Evolutionary conservation across 2,888 invertebrate species (phyloP).

Genomic region (Drosophila melanosoma): DNA sequence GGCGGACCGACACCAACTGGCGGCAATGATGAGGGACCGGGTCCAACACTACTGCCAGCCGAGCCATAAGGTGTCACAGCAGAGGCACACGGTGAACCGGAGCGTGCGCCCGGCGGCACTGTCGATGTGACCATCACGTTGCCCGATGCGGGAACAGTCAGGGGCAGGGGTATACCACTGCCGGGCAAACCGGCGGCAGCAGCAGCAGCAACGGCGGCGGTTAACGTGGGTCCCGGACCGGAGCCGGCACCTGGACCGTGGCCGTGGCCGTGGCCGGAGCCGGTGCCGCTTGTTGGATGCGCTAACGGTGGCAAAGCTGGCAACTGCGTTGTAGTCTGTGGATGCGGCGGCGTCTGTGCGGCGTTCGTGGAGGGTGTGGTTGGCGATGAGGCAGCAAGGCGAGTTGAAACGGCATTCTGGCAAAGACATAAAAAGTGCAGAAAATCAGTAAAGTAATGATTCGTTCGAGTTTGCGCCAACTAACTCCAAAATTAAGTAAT

Average conservation of each 20-base stretch:
- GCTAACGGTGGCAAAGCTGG: slow-evolving; percentile 66
- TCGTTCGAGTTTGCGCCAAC: background rate
- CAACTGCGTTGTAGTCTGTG: slow-evolving; percentile 64
- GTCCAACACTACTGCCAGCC: slow-evolving; percentile 60
- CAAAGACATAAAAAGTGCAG: slow-evolving; percentile 26
- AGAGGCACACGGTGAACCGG: slow-evolving; percentile 86
- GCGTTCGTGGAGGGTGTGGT: slow-evolving; percentile 84
- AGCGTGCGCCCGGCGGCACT: slow-evolving; percentile 86
- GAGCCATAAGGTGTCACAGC: slow-evolving; percentile 85
- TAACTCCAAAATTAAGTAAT: background rate
- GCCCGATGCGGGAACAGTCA: slow-evolving; percentile 38
- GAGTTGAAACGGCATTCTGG: slow-evolving; percentile 88
- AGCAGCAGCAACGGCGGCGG: slow-evolving; percentile 77
- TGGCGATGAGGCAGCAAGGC: slow-evolving; percentile 89
- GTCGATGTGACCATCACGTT: slow-evolving; percentile 85
- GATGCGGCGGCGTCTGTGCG: slow-evolving; percentile 86
- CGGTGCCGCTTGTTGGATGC: slow-evolving; percentile 64
- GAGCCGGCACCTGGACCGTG: slow-evolving; percentile 26
- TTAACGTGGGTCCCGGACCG: slow-evolving; percentile 58
- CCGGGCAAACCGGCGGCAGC: slow-evolving; percentile 65
- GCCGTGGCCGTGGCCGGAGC: slow-evolving; percentile 31
- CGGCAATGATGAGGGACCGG: slow-evolving; percentile 77
- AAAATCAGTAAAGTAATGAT: slow-evolving; percentile 2
- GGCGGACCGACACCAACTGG: slow-evolving; percentile 60
- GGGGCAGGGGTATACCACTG: slow-evolving; percentile 41